Conservation (phyloP, 2,888 invertebrate genomes). For the Sabatieria punctata region DNA sequence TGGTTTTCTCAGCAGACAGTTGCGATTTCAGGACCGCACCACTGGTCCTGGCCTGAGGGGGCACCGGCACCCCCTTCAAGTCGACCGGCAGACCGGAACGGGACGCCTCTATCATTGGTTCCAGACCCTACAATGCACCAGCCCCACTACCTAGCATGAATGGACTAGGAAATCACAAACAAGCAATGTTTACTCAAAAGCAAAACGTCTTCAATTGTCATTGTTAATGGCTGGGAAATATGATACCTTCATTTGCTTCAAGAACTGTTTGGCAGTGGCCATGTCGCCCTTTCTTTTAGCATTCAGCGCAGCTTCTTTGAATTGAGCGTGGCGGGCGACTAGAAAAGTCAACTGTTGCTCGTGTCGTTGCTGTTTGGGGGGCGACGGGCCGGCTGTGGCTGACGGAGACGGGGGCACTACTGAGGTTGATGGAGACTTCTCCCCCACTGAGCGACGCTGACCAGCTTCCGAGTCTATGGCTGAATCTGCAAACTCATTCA, state of each 20-base stretch:
- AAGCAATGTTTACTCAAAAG: too few species aligned
- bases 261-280: slow-evolving; percentile 66
- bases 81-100: slow-evolving; percentile 57
- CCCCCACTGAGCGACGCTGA: too few species aligned
- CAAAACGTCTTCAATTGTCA: neutral
- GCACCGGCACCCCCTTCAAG: slow-evolving; percentile 34
- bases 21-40: neutral
- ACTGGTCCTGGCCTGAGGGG: slow-evolving; percentile 17
- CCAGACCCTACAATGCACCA: slow-evolving; percentile 48
- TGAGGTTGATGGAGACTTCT: too few species aligned
- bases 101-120: slow-evolving; percentile 71
- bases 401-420: neutral
- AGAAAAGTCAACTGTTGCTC: slow-evolving; percentile 63
- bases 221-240: neutral
- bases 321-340: slow-evolving; percentile 59
- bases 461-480: too few species aligned
- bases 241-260: slow-evolving; percentile 56
- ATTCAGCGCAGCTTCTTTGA: slow-evolving; percentile 65
- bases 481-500: too few species aligned
- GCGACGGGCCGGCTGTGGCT: neutral
- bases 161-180: neutral
- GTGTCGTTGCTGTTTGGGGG: slow-evolving; percentile 19
- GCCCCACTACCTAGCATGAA: neutral
- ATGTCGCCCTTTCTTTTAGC: slow-evolving; percentile 68
- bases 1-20: neutral